Base-by-base conservation (phyloP, 2,113 vertebrate species). In the Polyodon spathula region DNA sequence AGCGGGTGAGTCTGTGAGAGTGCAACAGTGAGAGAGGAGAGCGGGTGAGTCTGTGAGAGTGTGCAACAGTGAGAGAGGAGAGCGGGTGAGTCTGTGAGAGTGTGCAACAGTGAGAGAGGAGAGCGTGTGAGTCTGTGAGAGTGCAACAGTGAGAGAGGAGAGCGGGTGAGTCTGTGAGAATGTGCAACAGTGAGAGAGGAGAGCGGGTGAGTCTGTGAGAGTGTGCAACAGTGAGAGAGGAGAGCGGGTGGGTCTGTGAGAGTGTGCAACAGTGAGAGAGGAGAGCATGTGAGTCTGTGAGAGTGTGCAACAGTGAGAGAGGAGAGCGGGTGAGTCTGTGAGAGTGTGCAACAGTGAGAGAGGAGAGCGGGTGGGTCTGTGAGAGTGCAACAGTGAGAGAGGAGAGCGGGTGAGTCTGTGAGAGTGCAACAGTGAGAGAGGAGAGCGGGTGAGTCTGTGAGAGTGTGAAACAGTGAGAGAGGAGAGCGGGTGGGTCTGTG, bases 251-350 rank as follows among this genome's bases (percentile, higher is more conserved):
- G 40, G 46, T 54, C 46, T 61, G 56, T 66, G 57, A 7, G 0
- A 54, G 39, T 14, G 51, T 8, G 15, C 46, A 48, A 39, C 16
- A n/a, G n/a, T n/a, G 56, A 37, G 41, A 64, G 59, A 55, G 17
- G 52, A 42, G 44, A 53, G 17, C 39, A 56, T 62, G 40, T 66
- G 61, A 42, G 46, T 54, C 46, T 61, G 56, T 66, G 57, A 7
- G 0, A 54, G 39, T 14, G 51, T 8, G 15, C 46, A 48, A 39
- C 16, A n/a, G n/a, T n/a, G 56, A 37, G 41, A 64, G 59, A 55
- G 17, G 52, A 42, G 44, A 53, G 17, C 39, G 56, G 62, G 40
- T 66, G 61, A 42, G 46, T 54, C 46, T 61, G 56, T 66, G 57
- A 7, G 0, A 54, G 39, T 14, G 51, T 8, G 15, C 46, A 48